These are phyloP conservation scores for Prenolepis imparis DNA, from an alignment of 2,888 invertebrate species.

Conservation along the genomic window DNA sequence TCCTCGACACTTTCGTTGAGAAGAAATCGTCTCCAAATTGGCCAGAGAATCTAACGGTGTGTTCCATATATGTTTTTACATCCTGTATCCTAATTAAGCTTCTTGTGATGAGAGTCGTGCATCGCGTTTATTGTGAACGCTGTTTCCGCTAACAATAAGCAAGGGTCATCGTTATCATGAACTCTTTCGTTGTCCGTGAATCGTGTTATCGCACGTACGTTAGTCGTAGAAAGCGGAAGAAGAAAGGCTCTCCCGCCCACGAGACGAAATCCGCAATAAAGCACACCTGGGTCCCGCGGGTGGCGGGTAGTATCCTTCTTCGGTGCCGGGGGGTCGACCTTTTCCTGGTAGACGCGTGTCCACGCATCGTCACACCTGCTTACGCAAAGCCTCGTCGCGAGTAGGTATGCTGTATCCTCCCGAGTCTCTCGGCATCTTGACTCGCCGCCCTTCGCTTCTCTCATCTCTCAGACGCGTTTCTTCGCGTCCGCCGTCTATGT, in stretches of 20 bases:
- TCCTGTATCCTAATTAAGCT: not conserved
- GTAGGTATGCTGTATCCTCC: constrained; percentile 66
- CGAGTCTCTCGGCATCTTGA: constrained; percentile 44
- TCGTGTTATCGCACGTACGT: constrained; percentile 20
- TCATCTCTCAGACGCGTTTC: constrained; percentile 57
- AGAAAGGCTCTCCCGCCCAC: constrained; percentile 43
- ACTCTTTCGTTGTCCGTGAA: not conserved
- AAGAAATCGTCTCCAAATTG: no score
- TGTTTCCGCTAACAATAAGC: not conserved
- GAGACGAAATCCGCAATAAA: constrained; percentile 79
- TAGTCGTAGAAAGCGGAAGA: constrained; percentile 23
- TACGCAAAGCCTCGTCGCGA: constrained; percentile 80
- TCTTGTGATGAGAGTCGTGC: not conserved
- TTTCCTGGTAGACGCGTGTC: constrained; percentile 85
- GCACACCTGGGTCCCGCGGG: constrained; percentile 81
- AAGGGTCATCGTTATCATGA: not conserved
- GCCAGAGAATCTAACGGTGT: no score
- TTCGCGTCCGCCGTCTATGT: constrained; percentile 56
- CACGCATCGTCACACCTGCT: constrained; percentile 86
- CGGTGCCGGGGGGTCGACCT: constrained; percentile 72
- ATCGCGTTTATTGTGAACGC: not conserved
- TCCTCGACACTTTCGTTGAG: no score
- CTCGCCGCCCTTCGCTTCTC: constrained; percentile 50
- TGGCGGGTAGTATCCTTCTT: constrained; percentile 66
- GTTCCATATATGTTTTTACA: no score